These are phyloP conservation scores for Monopis laevigella DNA, from an alignment of 2,888 invertebrate genomes.

Conservation along the genomic window DNA sequence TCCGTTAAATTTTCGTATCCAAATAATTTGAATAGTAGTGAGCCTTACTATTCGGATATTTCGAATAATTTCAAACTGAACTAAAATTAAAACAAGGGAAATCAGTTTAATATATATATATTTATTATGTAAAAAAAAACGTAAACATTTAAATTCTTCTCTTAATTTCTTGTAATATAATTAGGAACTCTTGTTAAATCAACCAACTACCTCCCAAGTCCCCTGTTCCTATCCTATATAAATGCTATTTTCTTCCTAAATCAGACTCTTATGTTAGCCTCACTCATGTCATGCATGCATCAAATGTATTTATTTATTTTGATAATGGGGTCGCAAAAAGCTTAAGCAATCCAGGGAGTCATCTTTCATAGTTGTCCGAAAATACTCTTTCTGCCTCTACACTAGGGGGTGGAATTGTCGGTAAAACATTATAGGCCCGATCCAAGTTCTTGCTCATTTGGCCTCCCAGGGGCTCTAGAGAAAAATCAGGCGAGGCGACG, in stretches of 20 bases:
- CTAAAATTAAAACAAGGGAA: too few relatives aligned
- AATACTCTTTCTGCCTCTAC: constrained; percentile 4
- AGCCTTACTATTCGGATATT: neutral
- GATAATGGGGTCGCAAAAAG: constrained; percentile 3
- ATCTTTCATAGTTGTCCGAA: neutral
- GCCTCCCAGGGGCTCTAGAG: neutral
- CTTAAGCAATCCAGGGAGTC: neutral
- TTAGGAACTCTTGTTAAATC: too few relatives aligned
- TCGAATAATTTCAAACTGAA: neutral
- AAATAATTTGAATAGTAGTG: neutral
- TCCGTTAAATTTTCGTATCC: neutral
- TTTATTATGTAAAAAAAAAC: too few relatives aligned
- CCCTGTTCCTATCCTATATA: too few relatives aligned
- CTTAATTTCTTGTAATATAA: too few relatives aligned
- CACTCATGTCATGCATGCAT: too few relatives aligned
- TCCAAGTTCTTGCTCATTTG: neutral
- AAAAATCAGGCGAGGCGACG: too few relatives aligned
- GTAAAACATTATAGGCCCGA: neutral
- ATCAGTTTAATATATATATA: too few relatives aligned
- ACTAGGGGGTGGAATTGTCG: neutral
- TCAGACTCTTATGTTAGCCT: neutral
- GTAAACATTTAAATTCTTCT: neutral
- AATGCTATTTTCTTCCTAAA: neutral
- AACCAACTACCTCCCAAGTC: too few relatives aligned
- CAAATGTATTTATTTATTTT: constrained; percentile 5